Conservation (phyloP, 1,140 invertebrate genomes). For the Oscheius sp. region DNA sequence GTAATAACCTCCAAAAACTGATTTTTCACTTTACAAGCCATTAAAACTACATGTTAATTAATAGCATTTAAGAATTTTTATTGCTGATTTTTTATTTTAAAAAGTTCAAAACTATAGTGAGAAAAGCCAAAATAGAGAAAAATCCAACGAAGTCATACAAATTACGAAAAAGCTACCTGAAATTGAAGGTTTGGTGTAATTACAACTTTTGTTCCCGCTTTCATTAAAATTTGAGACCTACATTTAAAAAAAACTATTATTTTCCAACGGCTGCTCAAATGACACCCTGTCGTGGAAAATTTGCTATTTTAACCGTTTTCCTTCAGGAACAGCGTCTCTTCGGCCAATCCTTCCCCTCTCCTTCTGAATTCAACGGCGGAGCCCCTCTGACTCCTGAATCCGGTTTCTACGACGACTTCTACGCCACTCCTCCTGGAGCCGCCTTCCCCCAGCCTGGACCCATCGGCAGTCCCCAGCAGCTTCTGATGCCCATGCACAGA, state of each 20-base stretch:
- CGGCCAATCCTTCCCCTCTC: constrained; percentile 39
- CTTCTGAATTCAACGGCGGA: constrained; percentile 28
- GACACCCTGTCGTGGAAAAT: too few species aligned
- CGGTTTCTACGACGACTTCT: constrained; percentile 43
- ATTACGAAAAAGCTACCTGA: not conserved
- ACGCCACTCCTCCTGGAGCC: constrained; percentile 19
- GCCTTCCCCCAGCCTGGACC: constrained; percentile 9
- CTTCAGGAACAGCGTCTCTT: constrained; percentile 33
- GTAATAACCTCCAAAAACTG: too few species aligned
- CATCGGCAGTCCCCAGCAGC: not conserved
- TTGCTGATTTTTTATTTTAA: too few species aligned
- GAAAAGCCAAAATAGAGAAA: too few species aligned
- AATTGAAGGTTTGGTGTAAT: too few species aligned
- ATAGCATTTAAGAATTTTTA: too few species aligned
- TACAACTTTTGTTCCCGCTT: too few species aligned
- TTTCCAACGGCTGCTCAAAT: constrained; percentile 3
- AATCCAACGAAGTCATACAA: too few species aligned
- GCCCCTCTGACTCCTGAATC: constrained; percentile 37
- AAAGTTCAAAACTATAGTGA: too few species aligned
- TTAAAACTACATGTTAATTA: too few species aligned
- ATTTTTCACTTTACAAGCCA: too few species aligned
- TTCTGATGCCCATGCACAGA: constrained; percentile 26
- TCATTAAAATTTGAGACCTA: constrained; percentile 6
- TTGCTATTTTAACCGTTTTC: too few species aligned
- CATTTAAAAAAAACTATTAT: not conserved